phyloP scores from a whole-genome alignment of 2,888 invertebrate species.

The Sisyra terminalis region DNA sequence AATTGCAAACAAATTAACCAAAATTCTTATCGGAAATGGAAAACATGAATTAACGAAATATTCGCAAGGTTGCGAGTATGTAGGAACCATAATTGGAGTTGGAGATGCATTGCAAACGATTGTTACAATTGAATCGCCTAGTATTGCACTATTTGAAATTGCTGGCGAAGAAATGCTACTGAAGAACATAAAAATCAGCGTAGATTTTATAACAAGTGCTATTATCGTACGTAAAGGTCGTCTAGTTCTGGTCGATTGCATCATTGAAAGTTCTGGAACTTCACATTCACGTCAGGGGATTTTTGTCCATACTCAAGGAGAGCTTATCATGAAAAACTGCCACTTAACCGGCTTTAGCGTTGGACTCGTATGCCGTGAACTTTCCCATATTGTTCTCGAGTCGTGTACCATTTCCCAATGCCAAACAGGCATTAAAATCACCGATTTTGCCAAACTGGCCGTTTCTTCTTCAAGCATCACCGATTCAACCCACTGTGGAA shows the following conservation, averaged over 20 bases:
- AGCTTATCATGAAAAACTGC: conserved; percentile 29
- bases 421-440: conserved; percentile 24
- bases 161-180: conserved; percentile 29
- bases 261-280: conserved; percentile 29
- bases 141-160: conserved; percentile 33
- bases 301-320: conserved; percentile 28
- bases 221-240: conserved; percentile 31
- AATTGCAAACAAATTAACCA: conserved; percentile 26
- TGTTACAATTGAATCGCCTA: conserved; percentile 28
- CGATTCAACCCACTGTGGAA: too few species aligned
- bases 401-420: conserved; percentile 21
- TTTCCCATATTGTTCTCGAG: conserved; percentile 23
- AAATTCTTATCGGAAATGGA: conserved; percentile 32
- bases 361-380: conserved; percentile 30
- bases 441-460: conserved; percentile 25
- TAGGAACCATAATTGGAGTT: conserved; percentile 27
- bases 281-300: conserved; percentile 37
- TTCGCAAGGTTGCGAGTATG: conserved; percentile 33
- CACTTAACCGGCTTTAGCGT: conserved; percentile 32
- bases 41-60: conserved; percentile 29
- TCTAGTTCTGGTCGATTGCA: conserved; percentile 31
- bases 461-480: conserved; percentile 23
- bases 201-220: conserved; percentile 32
- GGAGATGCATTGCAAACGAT: conserved; percentile 18
- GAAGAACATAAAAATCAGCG: conserved; percentile 36